A percentile compares a stretch with the other conserved stretches of the same genome.
phyloP scores from a whole-genome alignment of 2,888 invertebrate species.

The Diarsia rubi region DNA sequence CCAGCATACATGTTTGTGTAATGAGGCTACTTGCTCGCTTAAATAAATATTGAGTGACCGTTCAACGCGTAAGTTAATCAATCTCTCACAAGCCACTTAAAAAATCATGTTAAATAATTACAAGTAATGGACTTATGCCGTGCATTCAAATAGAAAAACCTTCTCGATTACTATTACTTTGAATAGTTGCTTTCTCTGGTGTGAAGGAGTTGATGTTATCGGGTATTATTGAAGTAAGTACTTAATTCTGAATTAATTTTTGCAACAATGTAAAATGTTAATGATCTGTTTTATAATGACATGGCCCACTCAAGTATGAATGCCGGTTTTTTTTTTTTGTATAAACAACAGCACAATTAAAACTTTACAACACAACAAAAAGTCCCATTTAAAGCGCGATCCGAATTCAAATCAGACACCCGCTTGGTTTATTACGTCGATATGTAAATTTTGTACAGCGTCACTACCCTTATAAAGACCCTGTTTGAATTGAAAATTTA shows the following conservation, averaged over 20 bases:
- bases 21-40: slow-evolving; percentile 67
- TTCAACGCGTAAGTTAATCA: slow-evolving; percentile 62
- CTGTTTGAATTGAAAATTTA: slow-evolving; percentile 91
- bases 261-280: background rate
- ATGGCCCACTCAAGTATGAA: background rate
- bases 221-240: slow-evolving; percentile 24
- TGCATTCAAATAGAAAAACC: slow-evolving; percentile 35
- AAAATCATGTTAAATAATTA: slow-evolving; percentile 57
- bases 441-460: slow-evolving; percentile 90
- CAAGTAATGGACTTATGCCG: slow-evolving; percentile 40
- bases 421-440: slow-evolving; percentile 89
- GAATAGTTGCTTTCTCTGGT: slow-evolving; percentile 37
- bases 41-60: slow-evolving; percentile 70
- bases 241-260: slow-evolving; percentile 7
- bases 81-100: slow-evolving; percentile 56
- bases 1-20: slow-evolving; percentile 69
- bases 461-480: slow-evolving; percentile 91
- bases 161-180: slow-evolving; percentile 46
- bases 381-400: slow-evolving; percentile 78
- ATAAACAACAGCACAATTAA: slow-evolving; percentile 56
- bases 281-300: background rate
- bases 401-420: slow-evolving; percentile 88
- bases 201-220: slow-evolving; percentile 41
- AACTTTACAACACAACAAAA: slow-evolving; percentile 69
- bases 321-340: slow-evolving; percentile 20